Base-by-base conservation (phyloP, 2,797 vertebrate species). In the Anguilla pacifica region DNA sequence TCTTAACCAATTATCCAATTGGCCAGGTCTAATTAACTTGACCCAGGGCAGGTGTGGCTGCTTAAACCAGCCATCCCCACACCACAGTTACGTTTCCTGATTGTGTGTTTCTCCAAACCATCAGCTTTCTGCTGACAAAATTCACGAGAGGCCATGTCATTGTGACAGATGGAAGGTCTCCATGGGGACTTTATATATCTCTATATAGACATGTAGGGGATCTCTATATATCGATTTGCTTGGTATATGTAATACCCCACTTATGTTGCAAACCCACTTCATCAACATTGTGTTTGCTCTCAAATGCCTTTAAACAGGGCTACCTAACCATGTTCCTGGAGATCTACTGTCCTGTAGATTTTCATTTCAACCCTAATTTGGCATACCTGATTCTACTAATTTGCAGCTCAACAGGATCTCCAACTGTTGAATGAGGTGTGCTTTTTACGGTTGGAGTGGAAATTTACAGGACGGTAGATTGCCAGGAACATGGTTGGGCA, bases 21-120 rank as follows among this genome's bases (percentile, higher is more conserved):
- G 35, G 35, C 35, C 35, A 35, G 35, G 35, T 35, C 35, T 35
- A 35, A 35, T 35, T 35, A 35, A 35, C 35, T 35, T 35, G 35
- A 35, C 35, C 35, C 35, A 35, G 35, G 35, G 35, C 35, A 35
- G 35, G 35, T 35, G 35, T 35, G 35, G 35, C 35, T 35, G 35
- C 35, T 35, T 35, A 35, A 35, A 35, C 35, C 35, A 35, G 35
- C 35, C 35, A 35, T 35, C 35, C 35, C 35, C 35, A 35, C 35
- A 35, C 35, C 35, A 35, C 35, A 35, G 91, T 82, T 92, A 92
- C 89, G 88, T 93, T 93, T 94, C 90, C 92, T 93, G 93, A 92
- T 93, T 93, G 91, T 92, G 91, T 89, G 93, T 95, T 95, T 96
- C 95, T 95, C 96, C 91, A 93, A 95, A 91, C 92, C 93, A 94